Evolutionary conservation across 2,113 vertebrate species (phyloP).

Genomic region (Pseudorectes ferrugineus): DNA sequence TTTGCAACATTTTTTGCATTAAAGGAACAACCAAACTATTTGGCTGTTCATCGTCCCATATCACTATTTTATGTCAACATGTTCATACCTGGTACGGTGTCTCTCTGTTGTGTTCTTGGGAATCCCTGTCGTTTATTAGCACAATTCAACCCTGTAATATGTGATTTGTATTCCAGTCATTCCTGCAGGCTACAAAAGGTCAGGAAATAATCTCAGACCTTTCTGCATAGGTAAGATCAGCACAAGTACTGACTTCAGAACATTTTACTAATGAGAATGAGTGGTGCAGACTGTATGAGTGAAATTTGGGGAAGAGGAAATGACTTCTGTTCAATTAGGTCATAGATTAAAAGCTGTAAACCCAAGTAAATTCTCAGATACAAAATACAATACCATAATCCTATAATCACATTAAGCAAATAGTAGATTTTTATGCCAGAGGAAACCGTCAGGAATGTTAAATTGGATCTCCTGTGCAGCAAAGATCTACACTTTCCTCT

Average conservation of each 20-base stretch:
- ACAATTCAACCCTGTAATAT: neutral
- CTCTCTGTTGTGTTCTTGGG: neutral
- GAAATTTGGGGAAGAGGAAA: neutral
- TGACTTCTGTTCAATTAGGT: neutral
- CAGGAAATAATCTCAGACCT: neutral
- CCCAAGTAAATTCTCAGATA: neutral
- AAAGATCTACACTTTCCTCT: neutral
- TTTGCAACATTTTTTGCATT: neutral
- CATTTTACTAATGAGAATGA: neutral
- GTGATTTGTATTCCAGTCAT: neutral
- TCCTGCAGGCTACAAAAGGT: neutral
- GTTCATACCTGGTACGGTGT: accelerated
- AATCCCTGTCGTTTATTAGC: neutral
- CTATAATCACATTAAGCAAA: neutral
- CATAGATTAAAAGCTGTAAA: neutral
- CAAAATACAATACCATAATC: neutral
- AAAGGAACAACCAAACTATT: neutral
- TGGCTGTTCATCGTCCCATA: accelerated
- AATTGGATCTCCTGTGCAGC: neutral
- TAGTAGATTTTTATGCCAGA: neutral
- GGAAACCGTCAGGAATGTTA: neutral
- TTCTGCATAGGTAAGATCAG: neutral
- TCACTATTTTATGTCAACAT: neutral
- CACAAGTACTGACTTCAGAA: neutral
- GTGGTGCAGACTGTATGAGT: neutral